Evolutionary conservation across 2,113 vertebrate species (phyloP).

Genomic region (Struthidea cinerea): DNA sequence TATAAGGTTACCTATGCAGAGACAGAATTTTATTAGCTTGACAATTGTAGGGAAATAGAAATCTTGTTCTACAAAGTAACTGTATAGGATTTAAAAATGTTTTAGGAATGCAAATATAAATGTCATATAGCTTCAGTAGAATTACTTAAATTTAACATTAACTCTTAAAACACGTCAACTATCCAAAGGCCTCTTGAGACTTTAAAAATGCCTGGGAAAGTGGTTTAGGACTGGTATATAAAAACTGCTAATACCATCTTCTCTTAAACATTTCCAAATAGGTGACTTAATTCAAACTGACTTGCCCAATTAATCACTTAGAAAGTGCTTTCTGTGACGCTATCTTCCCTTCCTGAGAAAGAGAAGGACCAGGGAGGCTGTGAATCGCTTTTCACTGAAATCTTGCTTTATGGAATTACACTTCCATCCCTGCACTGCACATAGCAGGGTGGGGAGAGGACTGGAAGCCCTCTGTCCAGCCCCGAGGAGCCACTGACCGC

Average conservation of each 20-base stretch:
- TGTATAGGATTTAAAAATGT: not conserved
- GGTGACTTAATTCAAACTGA: not conserved
- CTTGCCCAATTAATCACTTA: not conserved
- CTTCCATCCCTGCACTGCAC: not conserved
- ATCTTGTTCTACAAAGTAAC: not conserved
- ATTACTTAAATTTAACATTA: not conserved
- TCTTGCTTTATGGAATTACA: not conserved
- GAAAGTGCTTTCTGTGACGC: not conserved
- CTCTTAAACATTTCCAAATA: not conserved
- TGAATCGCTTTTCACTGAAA: not conserved
- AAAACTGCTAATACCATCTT: not conserved
- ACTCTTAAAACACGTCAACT: not conserved
- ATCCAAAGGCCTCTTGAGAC: not conserved
- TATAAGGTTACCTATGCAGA: constrained; percentile 89
- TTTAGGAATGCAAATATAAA: not conserved
- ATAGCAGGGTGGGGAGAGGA: not conserved
- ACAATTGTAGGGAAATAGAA: not conserved
- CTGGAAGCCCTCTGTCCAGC: not conserved
- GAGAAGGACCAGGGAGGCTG: not conserved
- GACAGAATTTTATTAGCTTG: not conserved
- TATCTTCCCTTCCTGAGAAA: not conserved
- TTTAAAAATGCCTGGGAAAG: not conserved
- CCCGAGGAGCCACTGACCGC: fast-evolving
- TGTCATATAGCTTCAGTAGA: not conserved
- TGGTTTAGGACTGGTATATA: not conserved